Conservation (phyloP, 2,888 invertebrate genomes). For the Noctua fimbriata region DNA sequence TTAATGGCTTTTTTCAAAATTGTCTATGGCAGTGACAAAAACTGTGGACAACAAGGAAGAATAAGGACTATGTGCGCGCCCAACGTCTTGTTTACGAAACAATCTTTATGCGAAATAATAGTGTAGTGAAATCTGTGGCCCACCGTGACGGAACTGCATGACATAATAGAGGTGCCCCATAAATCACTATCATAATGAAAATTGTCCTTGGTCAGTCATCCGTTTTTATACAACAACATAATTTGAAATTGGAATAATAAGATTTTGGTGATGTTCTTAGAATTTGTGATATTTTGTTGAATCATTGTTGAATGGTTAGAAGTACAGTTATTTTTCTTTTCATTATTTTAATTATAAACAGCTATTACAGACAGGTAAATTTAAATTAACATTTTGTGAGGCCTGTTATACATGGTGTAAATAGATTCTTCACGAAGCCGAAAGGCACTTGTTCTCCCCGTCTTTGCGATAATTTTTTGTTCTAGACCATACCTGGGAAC, state of each 20-base stretch:
- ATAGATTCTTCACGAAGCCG: too few relatives aligned
- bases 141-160: constrained; percentile 79
- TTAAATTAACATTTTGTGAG: background rate
- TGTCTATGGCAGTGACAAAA: constrained; percentile 59
- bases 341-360: background rate
- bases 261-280: constrained; percentile 30
- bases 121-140: constrained; percentile 78
- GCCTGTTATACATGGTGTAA: background rate
- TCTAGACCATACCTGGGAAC: too few relatives aligned
- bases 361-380: background rate
- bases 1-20: constrained; percentile 66
- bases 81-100: constrained; percentile 87
- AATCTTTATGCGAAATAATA: constrained; percentile 76
- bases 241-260: constrained; percentile 47
- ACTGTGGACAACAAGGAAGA: constrained; percentile 69
- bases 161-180: constrained; percentile 53
- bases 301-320: constrained; percentile 11
- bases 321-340: constrained; percentile 20
- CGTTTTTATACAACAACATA: constrained; percentile 49
- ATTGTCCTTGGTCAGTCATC: constrained; percentile 55
- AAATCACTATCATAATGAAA: constrained; percentile 64
- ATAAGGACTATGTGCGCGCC: constrained; percentile 75
- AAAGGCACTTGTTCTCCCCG: too few relatives aligned
- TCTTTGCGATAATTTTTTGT: too few relatives aligned
- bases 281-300: constrained; percentile 32